Evolutionary conservation across 1,140 invertebrate genomes (phyloP).

Genomic region (Lordiphosa mommai): DNA sequence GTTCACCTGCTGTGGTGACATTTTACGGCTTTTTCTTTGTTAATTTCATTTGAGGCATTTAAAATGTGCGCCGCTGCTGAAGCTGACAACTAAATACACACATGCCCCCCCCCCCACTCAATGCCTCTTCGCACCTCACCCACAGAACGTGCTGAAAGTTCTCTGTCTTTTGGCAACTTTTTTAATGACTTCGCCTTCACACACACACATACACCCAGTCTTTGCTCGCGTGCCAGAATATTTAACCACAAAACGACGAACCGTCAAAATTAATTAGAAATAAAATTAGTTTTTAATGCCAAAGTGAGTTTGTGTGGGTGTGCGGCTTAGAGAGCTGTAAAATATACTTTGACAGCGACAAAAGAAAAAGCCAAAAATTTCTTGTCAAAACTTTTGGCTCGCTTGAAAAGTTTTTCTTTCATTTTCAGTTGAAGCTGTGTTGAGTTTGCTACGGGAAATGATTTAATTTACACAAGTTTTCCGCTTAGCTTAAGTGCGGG

Average conservation of each 20-base stretch:
- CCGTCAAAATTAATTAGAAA: conserved; percentile 78
- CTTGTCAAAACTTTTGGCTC: conserved; percentile 54
- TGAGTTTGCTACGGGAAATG: conserved; percentile 43
- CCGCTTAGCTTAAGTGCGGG: conserved; percentile 17
- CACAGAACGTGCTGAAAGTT: conserved; percentile 47
- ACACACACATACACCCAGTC: conserved; percentile 21
- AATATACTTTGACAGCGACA: conserved; percentile 46
- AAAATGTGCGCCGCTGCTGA: conserved; percentile 65
- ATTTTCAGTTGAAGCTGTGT: conserved; percentile 12
- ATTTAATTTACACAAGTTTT: conserved; percentile 64
- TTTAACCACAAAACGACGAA: conserved; percentile 74
- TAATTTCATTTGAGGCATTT: conserved; percentile 76
- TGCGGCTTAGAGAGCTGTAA: conserved; percentile 36
- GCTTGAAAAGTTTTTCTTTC: conserved; percentile 40
- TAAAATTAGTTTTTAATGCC: conserved; percentile 76
- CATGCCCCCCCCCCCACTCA: conserved; percentile 6
- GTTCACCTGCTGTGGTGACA: conserved; percentile 69
- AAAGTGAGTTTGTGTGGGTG: conserved; percentile 33
- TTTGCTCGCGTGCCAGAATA: conserved; percentile 68
- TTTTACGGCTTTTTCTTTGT: conserved; percentile 74
- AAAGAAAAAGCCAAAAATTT: conserved; percentile 43
- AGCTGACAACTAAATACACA: conserved; percentile 70
- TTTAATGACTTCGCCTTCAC: conserved; percentile 64
- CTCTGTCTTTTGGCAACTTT: conserved; percentile 68
- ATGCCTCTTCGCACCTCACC: conserved; percentile 2